A percentile compares a stretch with the other conserved stretches of the same genome.
These are phyloP conservation scores for Hydropotes inermis DNA, from an alignment of 2,113 vertebrate genomes.

Conservation along the genomic window DNA sequence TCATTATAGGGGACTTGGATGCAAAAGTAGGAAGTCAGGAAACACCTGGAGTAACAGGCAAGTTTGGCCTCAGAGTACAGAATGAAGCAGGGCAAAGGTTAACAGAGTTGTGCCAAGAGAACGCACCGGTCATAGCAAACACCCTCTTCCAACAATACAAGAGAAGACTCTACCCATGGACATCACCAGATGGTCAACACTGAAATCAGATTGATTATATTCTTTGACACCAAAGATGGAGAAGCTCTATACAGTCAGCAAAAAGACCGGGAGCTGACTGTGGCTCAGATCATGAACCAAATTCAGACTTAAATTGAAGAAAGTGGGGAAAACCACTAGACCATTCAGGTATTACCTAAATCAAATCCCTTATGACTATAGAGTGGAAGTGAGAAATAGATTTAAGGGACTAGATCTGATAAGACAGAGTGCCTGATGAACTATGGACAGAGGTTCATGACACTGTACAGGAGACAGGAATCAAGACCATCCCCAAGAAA, in stretches of 20 bases:
- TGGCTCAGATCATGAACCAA: background rate
- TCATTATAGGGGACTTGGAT: background rate
- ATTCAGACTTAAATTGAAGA: background rate
- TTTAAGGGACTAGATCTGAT: background rate
- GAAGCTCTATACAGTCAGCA: background rate
- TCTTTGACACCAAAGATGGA: background rate
- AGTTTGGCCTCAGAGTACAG: background rate
- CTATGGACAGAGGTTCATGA: accelerated
- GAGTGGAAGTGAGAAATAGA: background rate
- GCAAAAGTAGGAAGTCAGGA: background rate
- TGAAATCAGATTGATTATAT: background rate
- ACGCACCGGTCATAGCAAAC: accelerated
- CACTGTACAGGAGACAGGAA: background rate
- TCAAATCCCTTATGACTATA: background rate
- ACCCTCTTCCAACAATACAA: background rate
- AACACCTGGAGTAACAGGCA: background rate
- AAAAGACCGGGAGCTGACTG: background rate
- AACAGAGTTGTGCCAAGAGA: background rate
- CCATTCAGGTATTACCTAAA: background rate
- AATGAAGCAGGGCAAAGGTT: background rate
- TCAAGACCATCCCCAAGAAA: background rate
- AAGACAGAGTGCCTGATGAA: background rate
- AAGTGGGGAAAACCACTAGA: background rate
- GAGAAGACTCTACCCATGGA: background rate
- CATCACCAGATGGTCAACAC: background rate